phyloP scores from a whole-genome alignment of 2,888 invertebrate species.

The Ptycholaimellus sp. region DNA sequence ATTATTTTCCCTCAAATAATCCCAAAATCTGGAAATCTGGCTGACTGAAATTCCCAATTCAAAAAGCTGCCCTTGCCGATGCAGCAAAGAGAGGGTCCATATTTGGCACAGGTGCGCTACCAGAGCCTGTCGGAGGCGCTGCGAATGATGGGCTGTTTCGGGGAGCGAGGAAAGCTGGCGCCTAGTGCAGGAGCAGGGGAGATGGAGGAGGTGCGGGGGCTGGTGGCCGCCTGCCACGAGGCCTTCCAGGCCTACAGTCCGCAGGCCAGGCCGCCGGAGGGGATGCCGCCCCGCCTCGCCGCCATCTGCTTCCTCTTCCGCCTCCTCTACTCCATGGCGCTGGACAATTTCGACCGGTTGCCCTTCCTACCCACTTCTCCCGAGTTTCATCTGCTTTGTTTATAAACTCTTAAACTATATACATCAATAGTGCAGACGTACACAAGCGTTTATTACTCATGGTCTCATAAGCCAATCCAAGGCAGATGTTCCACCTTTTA shows the following conservation, averaged over 20 bases:
- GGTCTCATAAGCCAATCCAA: too few relatives aligned
- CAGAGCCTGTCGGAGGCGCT: constrained; percentile 78
- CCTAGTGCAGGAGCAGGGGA: constrained; percentile 4
- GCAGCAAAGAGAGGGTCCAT: background rate
- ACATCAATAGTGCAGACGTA: too few relatives aligned
- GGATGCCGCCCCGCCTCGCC: constrained; percentile 48
- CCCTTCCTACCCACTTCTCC: too few relatives aligned
- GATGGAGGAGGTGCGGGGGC: constrained; percentile 4
- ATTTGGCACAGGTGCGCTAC: constrained; percentile 48
- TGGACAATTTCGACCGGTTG: constrained; percentile 81
- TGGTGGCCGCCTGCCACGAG: constrained; percentile 13
- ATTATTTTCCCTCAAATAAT: too few relatives aligned
- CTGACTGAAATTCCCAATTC: too few relatives aligned
- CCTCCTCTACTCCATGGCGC: constrained; percentile 70
- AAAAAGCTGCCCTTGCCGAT: too few relatives aligned
- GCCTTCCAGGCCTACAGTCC: constrained; percentile 14
- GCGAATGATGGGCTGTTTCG: constrained; percentile 67
- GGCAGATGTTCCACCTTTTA: constrained; percentile 10
- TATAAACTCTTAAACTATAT: too few relatives aligned
- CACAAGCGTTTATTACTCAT: too few relatives aligned
- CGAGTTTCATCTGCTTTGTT: too few relatives aligned
- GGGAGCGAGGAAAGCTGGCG: constrained; percentile 7
- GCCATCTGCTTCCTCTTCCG: constrained; percentile 63
- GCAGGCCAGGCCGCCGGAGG: constrained; percentile 28
- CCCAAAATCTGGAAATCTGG: too few relatives aligned